A percentile compares a stretch with the other conserved stretches of the same genome.
These are phyloP conservation scores for Dione vanillae DNA, from an alignment of 2,888 invertebrate species.

Conservation along the genomic window DNA sequence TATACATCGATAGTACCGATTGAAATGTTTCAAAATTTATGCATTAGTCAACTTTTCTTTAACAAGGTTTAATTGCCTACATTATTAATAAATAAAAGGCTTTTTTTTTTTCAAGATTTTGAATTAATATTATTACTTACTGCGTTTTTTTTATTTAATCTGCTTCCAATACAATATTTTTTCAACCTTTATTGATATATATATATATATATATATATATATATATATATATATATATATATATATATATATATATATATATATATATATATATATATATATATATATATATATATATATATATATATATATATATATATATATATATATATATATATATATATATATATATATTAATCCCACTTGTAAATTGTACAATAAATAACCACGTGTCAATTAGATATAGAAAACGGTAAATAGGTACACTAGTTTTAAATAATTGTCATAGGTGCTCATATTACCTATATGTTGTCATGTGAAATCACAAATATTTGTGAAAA, in stretches of 20 bases:
- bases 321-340: too few species aligned
- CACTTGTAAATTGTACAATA: slow-evolving; percentile 33
- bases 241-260: too few species aligned
- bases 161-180: neutral
- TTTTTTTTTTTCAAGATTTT: neutral
- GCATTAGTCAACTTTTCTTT: neutral
- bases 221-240: too few species aligned
- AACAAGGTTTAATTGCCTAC: neutral
- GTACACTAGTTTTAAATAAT: slow-evolving; percentile 19
- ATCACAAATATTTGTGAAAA: slow-evolving; percentile 4
- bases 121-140: too few species aligned
- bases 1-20: neutral
- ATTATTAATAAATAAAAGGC: neutral
- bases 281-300: too few species aligned
- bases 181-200: neutral
- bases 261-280: too few species aligned
- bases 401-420: slow-evolving; percentile 30
- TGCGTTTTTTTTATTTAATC: neutral
- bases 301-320: too few species aligned
- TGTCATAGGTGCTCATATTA: slow-evolving; percentile 21
- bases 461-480: neutral
- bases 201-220: too few species aligned
- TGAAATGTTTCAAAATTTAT: neutral
- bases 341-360: neutral
- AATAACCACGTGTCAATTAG: slow-evolving; percentile 42